A percentile compares a stretch with the other conserved stretches of the same genome.
Conservation (phyloP, 1,140 invertebrate genomes). For the Drosophila tani region DNA sequence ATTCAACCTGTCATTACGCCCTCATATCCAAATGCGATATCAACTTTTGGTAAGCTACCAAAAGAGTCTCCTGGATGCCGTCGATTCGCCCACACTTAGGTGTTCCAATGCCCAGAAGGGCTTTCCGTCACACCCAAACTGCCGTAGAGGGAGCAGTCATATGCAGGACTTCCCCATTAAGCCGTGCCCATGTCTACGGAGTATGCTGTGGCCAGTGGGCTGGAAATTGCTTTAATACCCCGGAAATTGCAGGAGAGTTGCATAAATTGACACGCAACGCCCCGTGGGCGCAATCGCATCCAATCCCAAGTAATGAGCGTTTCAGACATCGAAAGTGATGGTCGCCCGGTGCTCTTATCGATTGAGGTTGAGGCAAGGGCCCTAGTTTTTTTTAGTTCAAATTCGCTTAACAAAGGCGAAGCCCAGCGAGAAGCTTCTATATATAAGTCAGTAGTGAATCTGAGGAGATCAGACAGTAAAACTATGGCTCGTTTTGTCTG, state of each 20-base stretch:
- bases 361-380: slow-evolving; percentile 8
- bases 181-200: slow-evolving; percentile 50
- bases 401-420: background rate
- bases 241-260: slow-evolving; percentile 82
- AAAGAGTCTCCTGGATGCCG: slow-evolving; percentile 3
- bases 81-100: slow-evolving; percentile 31
- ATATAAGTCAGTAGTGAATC: slow-evolving; percentile 2
- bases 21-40: slow-evolving; percentile 22
- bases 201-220: slow-evolving; percentile 47
- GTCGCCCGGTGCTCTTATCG: background rate
- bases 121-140: slow-evolving; percentile 56
- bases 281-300: slow-evolving; percentile 72
- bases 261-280: slow-evolving; percentile 82
- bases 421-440: background rate
- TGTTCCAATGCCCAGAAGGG: slow-evolving; percentile 60
- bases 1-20: background rate
- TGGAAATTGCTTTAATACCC: slow-evolving; percentile 83
- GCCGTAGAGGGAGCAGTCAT: slow-evolving; percentile 40
- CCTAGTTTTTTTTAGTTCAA: slow-evolving; percentile 1
- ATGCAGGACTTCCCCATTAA: slow-evolving; percentile 75
- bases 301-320: slow-evolving; percentile 65
- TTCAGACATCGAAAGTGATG: slow-evolving; percentile 59
- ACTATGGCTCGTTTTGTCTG: background rate
- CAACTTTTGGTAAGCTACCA: slow-evolving; percentile 17
- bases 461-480: no score